Percentiles rank a stretch among this genome's conserved stretches.
Evolutionary conservation across 2,888 invertebrate genomes (phyloP).

Genomic region (Xanthia icteritia): DNA sequence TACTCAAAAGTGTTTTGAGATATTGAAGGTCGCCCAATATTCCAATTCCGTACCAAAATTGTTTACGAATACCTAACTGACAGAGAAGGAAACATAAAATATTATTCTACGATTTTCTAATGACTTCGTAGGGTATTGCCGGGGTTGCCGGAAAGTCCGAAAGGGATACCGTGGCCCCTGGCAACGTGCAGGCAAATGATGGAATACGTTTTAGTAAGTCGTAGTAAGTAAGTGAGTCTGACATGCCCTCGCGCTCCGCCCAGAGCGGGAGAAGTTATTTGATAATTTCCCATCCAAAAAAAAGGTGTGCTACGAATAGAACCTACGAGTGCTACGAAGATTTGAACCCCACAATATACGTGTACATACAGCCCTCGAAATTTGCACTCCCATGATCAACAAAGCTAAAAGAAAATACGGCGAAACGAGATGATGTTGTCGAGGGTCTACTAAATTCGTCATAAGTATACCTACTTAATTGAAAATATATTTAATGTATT

Average conservation of each 20-base stretch:
- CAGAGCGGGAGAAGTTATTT: too few species aligned
- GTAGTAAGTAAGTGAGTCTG: too few species aligned
- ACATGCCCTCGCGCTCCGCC: too few species aligned
- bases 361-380: neutral
- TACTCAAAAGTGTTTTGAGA: constrained; percentile 7
- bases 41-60: neutral
- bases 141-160: too few species aligned
- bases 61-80: constrained; percentile 4
- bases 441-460: neutral
- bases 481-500: too few species aligned
- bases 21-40: neutral
- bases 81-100: neutral
- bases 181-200: too few species aligned
- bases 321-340: neutral
- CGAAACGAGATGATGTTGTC: neutral
- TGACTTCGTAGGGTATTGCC: too few species aligned
- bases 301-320: too few species aligned
- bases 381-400: neutral
- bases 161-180: too few species aligned
- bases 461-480: too few species aligned
- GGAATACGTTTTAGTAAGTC: too few species aligned
- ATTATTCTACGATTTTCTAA: neutral
- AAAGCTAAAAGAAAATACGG: neutral
- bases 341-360: neutral
- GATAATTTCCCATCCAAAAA: too few species aligned